Percentiles rank a stretch among this genome's conserved stretches.
Evolutionary conservation across 2,797 vertebrate species (phyloP).

Genomic region (Silurus aristotelis): DNA sequence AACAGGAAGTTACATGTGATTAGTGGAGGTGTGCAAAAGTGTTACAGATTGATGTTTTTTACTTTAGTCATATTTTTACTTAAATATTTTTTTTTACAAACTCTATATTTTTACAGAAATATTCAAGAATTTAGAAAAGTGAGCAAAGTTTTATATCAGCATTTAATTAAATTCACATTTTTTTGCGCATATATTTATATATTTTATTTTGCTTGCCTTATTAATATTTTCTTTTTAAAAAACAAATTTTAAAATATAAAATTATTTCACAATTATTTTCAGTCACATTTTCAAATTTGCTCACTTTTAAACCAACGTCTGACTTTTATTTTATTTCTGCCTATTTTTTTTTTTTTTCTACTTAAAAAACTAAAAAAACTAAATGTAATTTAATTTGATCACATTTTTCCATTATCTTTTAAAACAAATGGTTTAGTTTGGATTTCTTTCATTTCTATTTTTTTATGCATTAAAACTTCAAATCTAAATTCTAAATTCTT

Average conservation of each 20-base stretch:
- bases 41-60: neutral
- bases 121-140: neutral
- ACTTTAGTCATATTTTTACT: neutral
- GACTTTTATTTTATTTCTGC: too few species aligned
- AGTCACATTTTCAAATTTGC: neutral
- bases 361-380: too few species aligned
- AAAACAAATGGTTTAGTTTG: neutral
- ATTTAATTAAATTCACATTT: neutral
- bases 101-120: neutral
- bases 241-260: neutral
- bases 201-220: too few species aligned
- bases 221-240: neutral
- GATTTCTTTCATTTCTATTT: neutral
- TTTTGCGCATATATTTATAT: neutral
- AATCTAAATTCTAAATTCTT: neutral
- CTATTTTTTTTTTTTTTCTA: too few species aligned
- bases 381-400: too few species aligned
- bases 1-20: constrained; percentile 11
- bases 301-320: neutral
- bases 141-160: neutral
- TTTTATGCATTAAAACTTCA: neutral
- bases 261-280: neutral
- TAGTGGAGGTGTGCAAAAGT: neutral
- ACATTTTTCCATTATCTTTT: neutral
- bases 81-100: neutral